Percentiles rank a stretch among this genome's conserved stretches.
Conservation (phyloP, 92 coral and sea anemone species). For the Epizoanthus illoricatus region DNA sequence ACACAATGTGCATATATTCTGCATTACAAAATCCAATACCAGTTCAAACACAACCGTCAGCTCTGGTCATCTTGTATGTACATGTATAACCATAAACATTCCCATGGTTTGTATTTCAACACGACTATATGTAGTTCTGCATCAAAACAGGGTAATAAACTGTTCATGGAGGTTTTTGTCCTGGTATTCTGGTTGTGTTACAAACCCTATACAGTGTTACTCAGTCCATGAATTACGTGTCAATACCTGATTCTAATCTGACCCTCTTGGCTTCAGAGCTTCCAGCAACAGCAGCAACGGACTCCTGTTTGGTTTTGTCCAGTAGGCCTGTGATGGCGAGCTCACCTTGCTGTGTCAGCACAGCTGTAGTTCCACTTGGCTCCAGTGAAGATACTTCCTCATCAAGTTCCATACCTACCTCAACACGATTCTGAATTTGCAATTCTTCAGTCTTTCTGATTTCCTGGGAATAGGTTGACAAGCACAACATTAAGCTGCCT, state of each 20-base stretch:
- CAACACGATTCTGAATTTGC: conserved; percentile 74
- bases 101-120: too few species aligned
- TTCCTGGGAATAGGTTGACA: conserved; percentile 75
- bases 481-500: conserved; percentile 42
- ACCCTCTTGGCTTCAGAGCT: conserved; percentile 31
- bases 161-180: too few species aligned
- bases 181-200: neutral
- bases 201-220: neutral
- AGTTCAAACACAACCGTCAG: too few species aligned
- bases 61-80: too few species aligned
- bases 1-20: too few species aligned
- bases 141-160: too few species aligned
- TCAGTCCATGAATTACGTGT: neutral
- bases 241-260: conserved; percentile 40
- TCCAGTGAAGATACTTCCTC: conserved; percentile 53
- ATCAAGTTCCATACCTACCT: conserved; percentile 95
- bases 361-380: conserved; percentile 36
- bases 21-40: too few species aligned
- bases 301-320: neutral
- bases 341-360: conserved; percentile 42
- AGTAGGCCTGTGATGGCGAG: neutral
- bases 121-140: too few species aligned
- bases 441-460: conserved; percentile 74
- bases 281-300: neutral
- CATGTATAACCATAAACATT: too few species aligned